Percentiles rank a stretch among this genome's conserved stretches.
Conservation (phyloP, 2,797 vertebrate genomes). For the Scleropages formosus region DNA sequence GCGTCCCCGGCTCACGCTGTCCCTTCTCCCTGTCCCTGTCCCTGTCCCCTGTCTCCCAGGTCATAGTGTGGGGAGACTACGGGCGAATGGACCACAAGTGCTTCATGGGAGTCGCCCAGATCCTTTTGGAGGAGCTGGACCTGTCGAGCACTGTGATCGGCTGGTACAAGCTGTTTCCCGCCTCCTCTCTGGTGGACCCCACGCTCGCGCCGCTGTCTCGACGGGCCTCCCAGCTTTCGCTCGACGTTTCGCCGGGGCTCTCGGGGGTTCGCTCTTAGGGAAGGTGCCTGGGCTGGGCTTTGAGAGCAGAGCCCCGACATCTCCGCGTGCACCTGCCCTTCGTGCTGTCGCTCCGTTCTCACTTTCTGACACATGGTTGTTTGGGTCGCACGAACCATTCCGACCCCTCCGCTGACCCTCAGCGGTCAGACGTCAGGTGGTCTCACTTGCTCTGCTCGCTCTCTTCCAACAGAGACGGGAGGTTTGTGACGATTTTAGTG, state of each 20-base stretch:
- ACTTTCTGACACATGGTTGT: too few species aligned
- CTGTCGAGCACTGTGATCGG: slow-evolving; percentile 97
- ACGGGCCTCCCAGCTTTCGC: slow-evolving; percentile 95
- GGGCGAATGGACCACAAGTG: slow-evolving; percentile 98
- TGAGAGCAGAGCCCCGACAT: slow-evolving; percentile 23
- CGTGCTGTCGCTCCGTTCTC: too few species aligned
- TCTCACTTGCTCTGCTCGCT: background rate
- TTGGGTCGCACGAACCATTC: too few species aligned
- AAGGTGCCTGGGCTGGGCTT: slow-evolving; percentile 47
- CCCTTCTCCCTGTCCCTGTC: slow-evolving; percentile 19
- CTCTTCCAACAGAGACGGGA: background rate
- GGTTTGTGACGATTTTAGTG: slow-evolving; percentile 11
- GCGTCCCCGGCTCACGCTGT: background rate
- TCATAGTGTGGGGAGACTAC: slow-evolving; percentile 98
- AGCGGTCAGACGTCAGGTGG: slow-evolving; percentile 16
- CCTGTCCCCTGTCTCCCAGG: slow-evolving; percentile 62
- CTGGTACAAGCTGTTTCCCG: slow-evolving; percentile 99
- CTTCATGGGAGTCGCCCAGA: slow-evolving; percentile 99
- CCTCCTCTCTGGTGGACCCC: slow-evolving; percentile 96
- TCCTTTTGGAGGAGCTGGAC: slow-evolving; percentile 96
- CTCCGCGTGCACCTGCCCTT: too few species aligned
- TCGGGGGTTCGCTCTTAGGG: slow-evolving; percentile 90
- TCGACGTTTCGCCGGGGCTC: slow-evolving; percentile 94
- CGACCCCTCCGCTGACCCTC: slow-evolving; percentile 21
- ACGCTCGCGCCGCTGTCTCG: slow-evolving; percentile 93